phyloP scores from a whole-genome alignment of 2,113 vertebrate species.

The Callocephalon fimbriatum region DNA sequence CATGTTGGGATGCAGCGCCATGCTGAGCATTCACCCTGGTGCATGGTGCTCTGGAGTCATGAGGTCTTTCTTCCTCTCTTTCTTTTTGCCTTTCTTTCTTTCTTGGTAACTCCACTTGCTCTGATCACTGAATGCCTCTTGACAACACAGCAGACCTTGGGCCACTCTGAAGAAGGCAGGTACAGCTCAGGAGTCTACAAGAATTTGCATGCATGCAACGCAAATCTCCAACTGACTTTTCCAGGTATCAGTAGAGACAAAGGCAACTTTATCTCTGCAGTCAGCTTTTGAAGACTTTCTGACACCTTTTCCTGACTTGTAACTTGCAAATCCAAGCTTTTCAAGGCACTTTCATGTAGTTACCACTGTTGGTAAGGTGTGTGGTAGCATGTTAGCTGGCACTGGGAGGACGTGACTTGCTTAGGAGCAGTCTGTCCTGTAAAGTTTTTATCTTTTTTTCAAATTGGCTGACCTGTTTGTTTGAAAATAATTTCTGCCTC shows the following conservation, averaged over 20 bases:
- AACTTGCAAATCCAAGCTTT: slow-evolving; percentile 1
- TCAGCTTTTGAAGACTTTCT: not conserved
- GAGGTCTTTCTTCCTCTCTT: not conserved
- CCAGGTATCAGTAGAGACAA: not conserved
- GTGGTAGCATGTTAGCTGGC: not conserved
- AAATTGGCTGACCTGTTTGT: slow-evolving; percentile 16
- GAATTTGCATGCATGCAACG: not conserved
- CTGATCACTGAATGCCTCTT: not conserved
- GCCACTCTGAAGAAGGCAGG: not conserved
- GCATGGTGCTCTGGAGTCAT: not conserved
- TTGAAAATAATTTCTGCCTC: slow-evolving; percentile 10
- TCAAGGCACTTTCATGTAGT: not conserved
- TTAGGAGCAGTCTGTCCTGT: not conserved
- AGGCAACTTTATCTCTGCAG: not conserved
- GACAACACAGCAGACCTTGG: not conserved
- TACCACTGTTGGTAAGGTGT: not conserved
- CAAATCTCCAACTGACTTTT: not conserved
- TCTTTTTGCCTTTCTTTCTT: not conserved
- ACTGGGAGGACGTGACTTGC: not conserved
- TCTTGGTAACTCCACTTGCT: not conserved
- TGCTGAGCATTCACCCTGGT: rapidly evolving
- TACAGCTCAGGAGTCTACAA: not conserved
- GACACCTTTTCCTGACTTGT: not conserved
- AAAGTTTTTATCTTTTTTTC: not conserved
- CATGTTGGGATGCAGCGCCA: not conserved